Percentiles rank a stretch among this genome's conserved stretches.
phyloP scores from a whole-genome alignment of 2,888 invertebrate species.

The Sialis fuliginosa region DNA sequence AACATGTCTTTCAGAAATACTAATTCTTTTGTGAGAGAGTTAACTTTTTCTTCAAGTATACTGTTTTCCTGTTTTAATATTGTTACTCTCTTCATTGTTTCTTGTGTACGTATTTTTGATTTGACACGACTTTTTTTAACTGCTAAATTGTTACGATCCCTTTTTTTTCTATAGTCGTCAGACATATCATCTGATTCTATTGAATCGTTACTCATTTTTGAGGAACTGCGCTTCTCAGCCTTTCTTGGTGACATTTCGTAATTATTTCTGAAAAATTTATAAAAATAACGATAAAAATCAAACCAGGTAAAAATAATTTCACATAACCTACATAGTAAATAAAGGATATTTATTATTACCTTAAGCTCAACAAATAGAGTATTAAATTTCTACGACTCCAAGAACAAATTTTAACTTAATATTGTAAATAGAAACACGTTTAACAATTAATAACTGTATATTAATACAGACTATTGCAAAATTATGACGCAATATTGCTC shows the following conservation, averaged over 20 bases:
- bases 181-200: constrained; percentile 43
- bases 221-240: constrained; percentile 15
- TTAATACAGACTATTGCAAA: no score
- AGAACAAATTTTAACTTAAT: no score
- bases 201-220: constrained; percentile 25
- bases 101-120: constrained; percentile 57
- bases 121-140: constrained; percentile 69
- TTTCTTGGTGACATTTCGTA: constrained; percentile 5
- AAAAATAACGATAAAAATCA: no score
- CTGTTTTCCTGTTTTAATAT: constrained; percentile 63
- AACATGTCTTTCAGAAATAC: constrained; percentile 67
- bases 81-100: constrained; percentile 56
- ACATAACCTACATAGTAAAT: no score
- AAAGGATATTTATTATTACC: no score
- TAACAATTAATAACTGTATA: no score
- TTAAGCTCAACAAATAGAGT: no score
- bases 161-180: constrained; percentile 45
- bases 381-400: no score
- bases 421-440: no score
- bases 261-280: neutral
- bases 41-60: constrained; percentile 61
- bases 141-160: constrained; percentile 70
- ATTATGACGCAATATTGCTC: no score
- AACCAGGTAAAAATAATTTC: no score
- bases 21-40: constrained; percentile 61